A percentile compares a stretch with the other conserved stretches of the same genome.
Evolutionary conservation across 2,888 invertebrate genomes (phyloP).

Genomic region (Gymnoscelis rufifasciata): DNA sequence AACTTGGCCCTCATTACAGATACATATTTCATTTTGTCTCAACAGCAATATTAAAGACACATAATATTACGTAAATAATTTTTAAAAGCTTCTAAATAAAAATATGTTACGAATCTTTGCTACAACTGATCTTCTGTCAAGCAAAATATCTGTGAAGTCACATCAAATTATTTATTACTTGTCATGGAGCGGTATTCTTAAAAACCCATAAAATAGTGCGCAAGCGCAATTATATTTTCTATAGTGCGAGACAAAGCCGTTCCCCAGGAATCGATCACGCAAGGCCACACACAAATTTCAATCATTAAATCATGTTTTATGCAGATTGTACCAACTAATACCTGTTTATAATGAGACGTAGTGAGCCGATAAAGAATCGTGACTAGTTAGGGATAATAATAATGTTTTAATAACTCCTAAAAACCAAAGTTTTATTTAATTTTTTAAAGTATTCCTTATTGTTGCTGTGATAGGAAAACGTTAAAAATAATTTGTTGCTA

Average conservation of each 20-base stretch:
- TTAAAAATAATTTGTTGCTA: too few species aligned
- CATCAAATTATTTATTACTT: background rate
- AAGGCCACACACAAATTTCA: constrained; percentile 51
- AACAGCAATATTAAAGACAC: too few species aligned
- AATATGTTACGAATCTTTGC: too few species aligned
- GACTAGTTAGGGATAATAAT: too few species aligned
- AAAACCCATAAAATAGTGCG: constrained; percentile 29
- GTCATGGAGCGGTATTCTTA: constrained; percentile 15
- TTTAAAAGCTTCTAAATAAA: too few species aligned
- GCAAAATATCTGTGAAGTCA: background rate
- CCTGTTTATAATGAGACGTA: constrained; percentile 16
- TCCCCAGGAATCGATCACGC: constrained; percentile 63
- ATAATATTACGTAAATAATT: too few species aligned
- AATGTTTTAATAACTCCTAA: too few species aligned
- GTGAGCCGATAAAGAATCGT: constrained; percentile 1
- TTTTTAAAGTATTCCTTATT: too few species aligned
- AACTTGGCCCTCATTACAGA: too few species aligned
- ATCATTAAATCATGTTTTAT: constrained; percentile 52
- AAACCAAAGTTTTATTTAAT: too few species aligned
- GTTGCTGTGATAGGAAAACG: too few species aligned
- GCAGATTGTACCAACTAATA: constrained; percentile 45
- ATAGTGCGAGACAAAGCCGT: constrained; percentile 49
- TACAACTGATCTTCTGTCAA: background rate
- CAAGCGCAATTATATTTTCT: constrained; percentile 41
- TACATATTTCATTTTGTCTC: too few species aligned